Conservation (phyloP, 2,797 vertebrate genomes). For the Eremophila alpestris region DNA sequence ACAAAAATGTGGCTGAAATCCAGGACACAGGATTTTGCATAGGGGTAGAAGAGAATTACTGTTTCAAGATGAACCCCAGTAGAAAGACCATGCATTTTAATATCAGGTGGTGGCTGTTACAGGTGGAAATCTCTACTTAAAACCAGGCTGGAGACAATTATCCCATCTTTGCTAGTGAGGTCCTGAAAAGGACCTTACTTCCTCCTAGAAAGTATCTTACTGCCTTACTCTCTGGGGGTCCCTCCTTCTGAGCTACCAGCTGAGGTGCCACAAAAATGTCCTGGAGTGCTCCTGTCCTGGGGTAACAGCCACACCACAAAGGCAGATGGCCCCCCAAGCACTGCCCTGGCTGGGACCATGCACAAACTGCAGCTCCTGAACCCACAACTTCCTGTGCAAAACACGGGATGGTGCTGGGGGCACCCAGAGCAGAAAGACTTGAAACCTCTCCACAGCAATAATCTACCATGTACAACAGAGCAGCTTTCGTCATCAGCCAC, state of each 20-base stretch:
- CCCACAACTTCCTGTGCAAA: background rate
- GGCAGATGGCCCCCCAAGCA: background rate
- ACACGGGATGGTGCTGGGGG: rapidly evolving
- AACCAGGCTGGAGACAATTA: background rate
- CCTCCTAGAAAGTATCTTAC: background rate
- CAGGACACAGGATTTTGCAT: background rate
- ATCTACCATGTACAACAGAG: rapidly evolving
- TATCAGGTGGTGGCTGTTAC: background rate
- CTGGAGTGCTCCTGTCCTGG: background rate
- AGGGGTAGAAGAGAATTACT: background rate
- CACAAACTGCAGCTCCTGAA: background rate
- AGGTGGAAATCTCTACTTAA: background rate
- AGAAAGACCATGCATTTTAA: background rate
- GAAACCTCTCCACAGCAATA: background rate
- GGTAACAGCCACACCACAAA: background rate
- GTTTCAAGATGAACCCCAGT: background rate
- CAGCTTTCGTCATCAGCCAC: background rate
- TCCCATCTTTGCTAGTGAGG: background rate
- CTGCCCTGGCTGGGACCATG: rapidly evolving
- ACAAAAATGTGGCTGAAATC: background rate
- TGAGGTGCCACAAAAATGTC: background rate
- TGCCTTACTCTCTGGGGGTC: background rate
- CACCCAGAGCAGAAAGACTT: background rate
- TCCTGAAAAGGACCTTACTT: background rate
- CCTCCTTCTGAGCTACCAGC: background rate